Base-by-base conservation (phyloP, 2,113 vertebrate species). In the Oryzias javanicus region DNA sequence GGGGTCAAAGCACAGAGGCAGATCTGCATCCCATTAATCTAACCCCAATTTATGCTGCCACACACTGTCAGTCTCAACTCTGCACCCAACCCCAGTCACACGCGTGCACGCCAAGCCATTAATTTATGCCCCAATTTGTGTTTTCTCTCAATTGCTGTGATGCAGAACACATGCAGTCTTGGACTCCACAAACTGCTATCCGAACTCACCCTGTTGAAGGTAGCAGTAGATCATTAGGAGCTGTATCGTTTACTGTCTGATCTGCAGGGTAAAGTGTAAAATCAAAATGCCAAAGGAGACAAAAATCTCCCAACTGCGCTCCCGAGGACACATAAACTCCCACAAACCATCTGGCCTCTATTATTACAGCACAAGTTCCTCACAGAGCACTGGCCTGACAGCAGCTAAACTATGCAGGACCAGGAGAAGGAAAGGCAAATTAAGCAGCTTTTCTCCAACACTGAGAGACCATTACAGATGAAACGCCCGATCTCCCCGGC, bases 11-110 rank as follows among this genome's bases (percentile, higher is more conserved):
- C 89, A 88, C 87, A 86, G 74, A 78, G 83, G 78, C 83, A 83
- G 78, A 71, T 85, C 78, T 87, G 84, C 84, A 86, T 84, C 56
- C 51, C 84, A 88, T 88, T 87, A 83, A 88, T 89, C 85, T 88
- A 80, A 86, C 82, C 84, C 82, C 86, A 88, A 90, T 90, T 90
- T 89, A 90, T 88, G 83, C 87, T 78, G 83, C 80, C 85, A 81
- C 87, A 88, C 86, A 85, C 77, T 86, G 83, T 81, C 85, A 85
- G 72, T 61, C 16, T 45, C 80, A 80, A 49, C 74, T 65, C 68
- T 50, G 44, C 77, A 46, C 72, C 76, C n/a, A 47, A 4, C 67
- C 35, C 41, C 60, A 55, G 48, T 61, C 42, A 29, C 60, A 74
- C 55, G 55, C 66, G 55, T 49, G 45, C 63, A 58, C 59, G 40